A percentile compares a stretch with the other conserved stretches of the same genome.
These are phyloP conservation scores for Coecobrya sp. DNA, from an alignment of 2,888 invertebrate species.

Conservation along the genomic window DNA sequence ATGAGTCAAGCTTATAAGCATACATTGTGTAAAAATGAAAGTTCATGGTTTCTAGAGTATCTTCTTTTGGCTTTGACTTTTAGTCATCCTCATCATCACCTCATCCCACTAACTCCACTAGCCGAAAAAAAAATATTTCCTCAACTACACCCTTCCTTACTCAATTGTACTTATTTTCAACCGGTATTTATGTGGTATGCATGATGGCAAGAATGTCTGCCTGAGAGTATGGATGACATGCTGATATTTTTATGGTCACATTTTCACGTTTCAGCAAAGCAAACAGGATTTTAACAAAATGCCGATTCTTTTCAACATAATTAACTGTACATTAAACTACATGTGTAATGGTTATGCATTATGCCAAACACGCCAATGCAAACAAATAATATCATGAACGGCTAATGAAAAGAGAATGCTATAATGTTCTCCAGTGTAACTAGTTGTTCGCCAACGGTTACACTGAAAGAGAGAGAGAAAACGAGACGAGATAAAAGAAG, in stretches of 20 bases:
- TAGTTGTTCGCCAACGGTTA: not conserved
- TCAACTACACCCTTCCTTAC: slow-evolving; percentile 30
- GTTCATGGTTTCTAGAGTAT: not conserved
- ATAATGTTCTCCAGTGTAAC: not conserved
- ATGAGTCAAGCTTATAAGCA: not conserved
- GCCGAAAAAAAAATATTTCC: not conserved
- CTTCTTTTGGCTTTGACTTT: not conserved
- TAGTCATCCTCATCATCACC: not conserved
- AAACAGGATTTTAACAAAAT: slow-evolving; percentile 61
- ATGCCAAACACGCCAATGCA: not conserved
- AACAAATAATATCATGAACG: not conserved
- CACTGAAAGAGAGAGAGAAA: not conserved
- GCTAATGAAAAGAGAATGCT: too few species aligned
- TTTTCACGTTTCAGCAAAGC: slow-evolving; percentile 64
- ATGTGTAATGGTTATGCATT: not conserved
- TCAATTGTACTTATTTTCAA: not conserved
- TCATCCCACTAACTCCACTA: not conserved
- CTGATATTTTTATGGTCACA: slow-evolving; percentile 71
- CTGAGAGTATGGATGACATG: slow-evolving; percentile 26
- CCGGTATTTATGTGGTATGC: slow-evolving; percentile 35
- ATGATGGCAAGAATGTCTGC: slow-evolving; percentile 36
- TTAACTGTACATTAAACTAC: slow-evolving; percentile 23
- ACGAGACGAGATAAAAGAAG: not conserved
- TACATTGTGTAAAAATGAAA: not conserved
- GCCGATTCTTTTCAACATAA: slow-evolving; percentile 50